These are phyloP conservation scores for Gopherus flavomarginatus DNA, from an alignment of 2,113 vertebrate genomes.

Conservation along the genomic window DNA sequence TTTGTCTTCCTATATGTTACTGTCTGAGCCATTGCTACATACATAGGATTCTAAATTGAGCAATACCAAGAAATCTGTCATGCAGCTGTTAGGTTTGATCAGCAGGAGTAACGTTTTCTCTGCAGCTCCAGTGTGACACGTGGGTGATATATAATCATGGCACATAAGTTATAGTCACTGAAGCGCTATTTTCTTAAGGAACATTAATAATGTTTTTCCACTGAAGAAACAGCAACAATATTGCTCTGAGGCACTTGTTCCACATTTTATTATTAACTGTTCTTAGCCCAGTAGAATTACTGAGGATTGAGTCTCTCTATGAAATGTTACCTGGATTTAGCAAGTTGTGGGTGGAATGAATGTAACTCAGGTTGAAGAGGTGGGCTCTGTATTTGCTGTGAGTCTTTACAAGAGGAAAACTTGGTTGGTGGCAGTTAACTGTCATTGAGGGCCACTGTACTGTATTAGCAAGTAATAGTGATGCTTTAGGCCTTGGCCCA, in stretches of 20 bases:
- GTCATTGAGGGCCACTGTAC: accelerated
- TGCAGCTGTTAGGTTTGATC: neutral
- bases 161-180: neutral
- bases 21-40: neutral
- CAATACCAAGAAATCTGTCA: neutral
- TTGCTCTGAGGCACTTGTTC: neutral
- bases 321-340: neutral
- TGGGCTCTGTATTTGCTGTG: neutral
- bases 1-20: accelerated
- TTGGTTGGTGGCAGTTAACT: neutral
- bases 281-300: neutral
- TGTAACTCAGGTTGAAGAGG: neutral
- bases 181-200: neutral
- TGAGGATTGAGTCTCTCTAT: neutral
- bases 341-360: neutral
- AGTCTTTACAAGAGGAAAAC: neutral
- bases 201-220: accelerated
- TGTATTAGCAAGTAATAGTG: neutral
- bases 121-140: neutral
- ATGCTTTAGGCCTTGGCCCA: neutral
- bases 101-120: neutral
- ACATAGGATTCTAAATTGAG: neutral
- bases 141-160: neutral
- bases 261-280: constrained; percentile 35
- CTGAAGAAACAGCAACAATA: neutral